Evolutionary conservation across 2,113 vertebrate species (phyloP).

Genomic region (Nipponia nippon): DNA sequence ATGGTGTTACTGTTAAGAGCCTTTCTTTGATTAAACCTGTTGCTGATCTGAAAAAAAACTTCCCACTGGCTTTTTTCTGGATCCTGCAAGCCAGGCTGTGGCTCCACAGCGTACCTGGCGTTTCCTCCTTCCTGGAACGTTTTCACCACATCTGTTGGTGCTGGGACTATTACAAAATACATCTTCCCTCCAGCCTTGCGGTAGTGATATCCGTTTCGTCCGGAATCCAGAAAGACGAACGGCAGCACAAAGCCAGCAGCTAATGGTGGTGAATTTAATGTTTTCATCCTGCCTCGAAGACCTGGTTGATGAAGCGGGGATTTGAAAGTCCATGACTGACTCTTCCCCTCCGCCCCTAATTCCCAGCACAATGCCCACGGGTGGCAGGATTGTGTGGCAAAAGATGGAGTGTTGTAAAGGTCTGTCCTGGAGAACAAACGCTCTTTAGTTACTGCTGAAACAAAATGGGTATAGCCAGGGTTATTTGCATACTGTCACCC

Average conservation of each 20-base stretch:
- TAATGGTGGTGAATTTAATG: background rate
- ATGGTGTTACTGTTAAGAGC: background rate
- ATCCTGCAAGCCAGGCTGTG: background rate
- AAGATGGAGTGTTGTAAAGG: background rate
- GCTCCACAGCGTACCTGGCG: background rate
- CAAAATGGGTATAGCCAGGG: background rate
- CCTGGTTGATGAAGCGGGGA: background rate
- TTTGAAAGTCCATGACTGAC: background rate
- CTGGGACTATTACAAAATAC: background rate
- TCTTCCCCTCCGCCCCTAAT: rapidly evolving
- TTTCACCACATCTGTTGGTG: background rate
- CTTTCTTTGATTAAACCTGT: background rate
- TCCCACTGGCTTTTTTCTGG: background rate
- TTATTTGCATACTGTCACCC: background rate
- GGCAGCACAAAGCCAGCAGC: background rate
- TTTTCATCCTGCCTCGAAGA: background rate
- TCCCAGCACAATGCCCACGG: background rate
- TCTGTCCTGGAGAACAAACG: background rate
- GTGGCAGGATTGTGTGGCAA: background rate
- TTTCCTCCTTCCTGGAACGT: background rate
- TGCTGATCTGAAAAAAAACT: background rate
- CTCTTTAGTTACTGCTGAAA: background rate
- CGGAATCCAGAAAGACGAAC: background rate
- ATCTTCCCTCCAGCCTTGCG: background rate
- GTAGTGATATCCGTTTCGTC: background rate